Conservation (phyloP, 1,140 invertebrate species). For the Bursaphelenchus mucronatus region DNA sequence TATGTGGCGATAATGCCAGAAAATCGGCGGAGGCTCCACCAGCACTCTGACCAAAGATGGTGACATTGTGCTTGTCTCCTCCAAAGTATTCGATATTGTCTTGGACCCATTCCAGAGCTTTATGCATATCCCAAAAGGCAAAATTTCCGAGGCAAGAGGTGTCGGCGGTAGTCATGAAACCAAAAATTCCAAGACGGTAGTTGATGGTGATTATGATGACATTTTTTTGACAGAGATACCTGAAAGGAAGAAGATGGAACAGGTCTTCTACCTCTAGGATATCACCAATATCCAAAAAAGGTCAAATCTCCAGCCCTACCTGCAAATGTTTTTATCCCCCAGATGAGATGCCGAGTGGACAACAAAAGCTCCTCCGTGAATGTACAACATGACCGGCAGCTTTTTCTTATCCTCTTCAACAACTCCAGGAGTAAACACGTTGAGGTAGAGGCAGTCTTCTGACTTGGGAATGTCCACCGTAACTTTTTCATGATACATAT, state of each 20-base stretch:
- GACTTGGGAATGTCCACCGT: slow-evolving; percentile 10
- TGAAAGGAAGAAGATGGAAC: slow-evolving; percentile 54
- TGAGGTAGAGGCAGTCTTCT: slow-evolving; percentile 72
- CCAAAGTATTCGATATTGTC: slow-evolving; percentile 66
- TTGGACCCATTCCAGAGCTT: slow-evolving; percentile 61
- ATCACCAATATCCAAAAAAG: too few species aligned
- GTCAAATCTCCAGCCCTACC: slow-evolving; percentile 2
- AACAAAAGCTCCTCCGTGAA: slow-evolving; percentile 92
- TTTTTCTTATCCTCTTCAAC: slow-evolving; percentile 7
- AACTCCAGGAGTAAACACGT: slow-evolving; percentile 69
- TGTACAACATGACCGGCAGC: slow-evolving; percentile 83
- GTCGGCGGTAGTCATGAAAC: slow-evolving; percentile 59
- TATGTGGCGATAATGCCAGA: slow-evolving; percentile 36
- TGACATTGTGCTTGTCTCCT: slow-evolving; percentile 70
- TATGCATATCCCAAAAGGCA: slow-evolving; percentile 59
- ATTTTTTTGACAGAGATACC: slow-evolving; percentile 39
- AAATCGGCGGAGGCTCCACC: slow-evolving; percentile 64
- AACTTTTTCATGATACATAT: slow-evolving; percentile 38
- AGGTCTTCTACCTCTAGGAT: too few species aligned
- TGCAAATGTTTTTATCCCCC: slow-evolving; percentile 74
- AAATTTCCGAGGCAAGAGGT: slow-evolving; percentile 61
- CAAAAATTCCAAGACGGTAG: slow-evolving; percentile 47
- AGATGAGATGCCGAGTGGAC: slow-evolving; percentile 85
- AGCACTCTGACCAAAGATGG: slow-evolving; percentile 70
- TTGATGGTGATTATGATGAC: slow-evolving; percentile 47